Conservation (phyloP, 2,113 vertebrate species). For the Abramis brama region DNA sequence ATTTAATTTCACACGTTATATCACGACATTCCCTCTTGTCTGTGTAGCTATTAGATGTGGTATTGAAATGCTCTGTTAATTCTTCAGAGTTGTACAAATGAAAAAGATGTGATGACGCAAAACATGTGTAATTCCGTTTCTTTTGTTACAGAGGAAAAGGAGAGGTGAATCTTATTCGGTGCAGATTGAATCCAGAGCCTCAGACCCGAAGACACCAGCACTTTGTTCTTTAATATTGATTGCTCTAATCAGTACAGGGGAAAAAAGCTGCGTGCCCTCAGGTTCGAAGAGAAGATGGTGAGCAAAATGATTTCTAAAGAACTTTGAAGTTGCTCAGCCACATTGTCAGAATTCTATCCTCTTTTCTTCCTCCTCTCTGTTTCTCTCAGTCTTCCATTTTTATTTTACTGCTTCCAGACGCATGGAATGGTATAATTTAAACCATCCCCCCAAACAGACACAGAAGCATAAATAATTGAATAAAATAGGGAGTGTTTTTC, state of each 20-base stretch:
- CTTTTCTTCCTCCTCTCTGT: background rate
- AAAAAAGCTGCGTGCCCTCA: slow-evolving; percentile 59
- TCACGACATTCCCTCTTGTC: background rate
- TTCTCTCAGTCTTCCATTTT: slow-evolving; percentile 27
- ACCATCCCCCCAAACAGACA: slow-evolving; percentile 72
- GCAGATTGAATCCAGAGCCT: slow-evolving; percentile 67
- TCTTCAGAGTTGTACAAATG: slow-evolving; percentile 55
- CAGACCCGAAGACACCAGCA: slow-evolving; percentile 47
- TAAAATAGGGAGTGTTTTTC: slow-evolving; percentile 72
- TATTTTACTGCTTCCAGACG: slow-evolving; percentile 57
- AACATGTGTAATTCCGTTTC: slow-evolving; percentile 50
- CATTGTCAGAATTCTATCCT: slow-evolving; percentile 35
- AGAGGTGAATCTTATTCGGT: slow-evolving; percentile 38
- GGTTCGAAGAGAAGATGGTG: slow-evolving; percentile 65
- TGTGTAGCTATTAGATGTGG: slow-evolving; percentile 10
- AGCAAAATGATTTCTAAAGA: slow-evolving; percentile 63
- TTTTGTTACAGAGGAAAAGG: background rate
- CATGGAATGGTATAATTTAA: slow-evolving; percentile 69
- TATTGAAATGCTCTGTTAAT: slow-evolving; percentile 54
- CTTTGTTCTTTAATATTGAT: slow-evolving; percentile 66
- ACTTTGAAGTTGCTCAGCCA: slow-evolving; percentile 69
- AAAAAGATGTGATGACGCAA: slow-evolving; percentile 64
- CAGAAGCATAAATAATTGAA: slow-evolving; percentile 80
- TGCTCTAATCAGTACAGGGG: slow-evolving; percentile 59
- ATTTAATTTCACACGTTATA: background rate